Percentiles rank a stretch among this genome's conserved stretches.
Conservation (phyloP, 1,140 invertebrate species). For the Zophobas atratus region DNA sequence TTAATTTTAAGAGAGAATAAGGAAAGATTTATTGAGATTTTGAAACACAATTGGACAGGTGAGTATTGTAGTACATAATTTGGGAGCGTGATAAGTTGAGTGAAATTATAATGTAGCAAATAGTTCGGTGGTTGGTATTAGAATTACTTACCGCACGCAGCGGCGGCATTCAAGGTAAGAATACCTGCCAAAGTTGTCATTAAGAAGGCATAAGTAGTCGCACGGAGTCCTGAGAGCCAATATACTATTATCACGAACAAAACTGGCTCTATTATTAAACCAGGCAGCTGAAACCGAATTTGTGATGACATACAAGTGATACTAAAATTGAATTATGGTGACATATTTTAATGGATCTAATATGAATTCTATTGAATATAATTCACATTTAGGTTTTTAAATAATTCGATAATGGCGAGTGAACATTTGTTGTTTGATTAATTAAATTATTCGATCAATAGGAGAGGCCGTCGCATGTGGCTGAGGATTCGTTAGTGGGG, state of each 20-base stretch:
- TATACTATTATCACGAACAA: constrained; percentile 85
- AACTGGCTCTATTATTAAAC: constrained; percentile 82
- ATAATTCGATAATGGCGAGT: constrained; percentile 3
- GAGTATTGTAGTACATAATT: not conserved
- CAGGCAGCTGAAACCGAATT: constrained; percentile 77
- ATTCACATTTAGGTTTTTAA: constrained; percentile 29
- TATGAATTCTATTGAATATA: constrained; percentile 17
- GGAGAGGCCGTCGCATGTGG: not conserved
- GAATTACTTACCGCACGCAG: constrained; percentile 80
- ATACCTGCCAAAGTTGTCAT: constrained; percentile 78
- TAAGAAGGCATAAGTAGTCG: constrained; percentile 77
- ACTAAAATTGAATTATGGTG: constrained; percentile 28
- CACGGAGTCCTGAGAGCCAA: constrained; percentile 81
- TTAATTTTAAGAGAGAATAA: constrained; percentile 2
- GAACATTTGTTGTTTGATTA: constrained; percentile 20
- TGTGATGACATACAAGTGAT: constrained; percentile 30
- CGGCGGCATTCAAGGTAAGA: constrained; percentile 86
- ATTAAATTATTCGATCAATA: constrained; percentile 29
- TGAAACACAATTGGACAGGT: constrained; percentile 2
- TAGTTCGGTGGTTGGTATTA: constrained; percentile 23
- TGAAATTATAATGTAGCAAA: constrained; percentile 25
- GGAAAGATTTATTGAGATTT: not conserved
- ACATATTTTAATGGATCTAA: constrained; percentile 31
- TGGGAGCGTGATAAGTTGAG: constrained; percentile 1
- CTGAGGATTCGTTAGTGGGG: too few species aligned